Evolutionary conservation across 64 coral and sea anemone genomes (phyloP).

Genomic region (Hydrozoanthus tunicans): DNA sequence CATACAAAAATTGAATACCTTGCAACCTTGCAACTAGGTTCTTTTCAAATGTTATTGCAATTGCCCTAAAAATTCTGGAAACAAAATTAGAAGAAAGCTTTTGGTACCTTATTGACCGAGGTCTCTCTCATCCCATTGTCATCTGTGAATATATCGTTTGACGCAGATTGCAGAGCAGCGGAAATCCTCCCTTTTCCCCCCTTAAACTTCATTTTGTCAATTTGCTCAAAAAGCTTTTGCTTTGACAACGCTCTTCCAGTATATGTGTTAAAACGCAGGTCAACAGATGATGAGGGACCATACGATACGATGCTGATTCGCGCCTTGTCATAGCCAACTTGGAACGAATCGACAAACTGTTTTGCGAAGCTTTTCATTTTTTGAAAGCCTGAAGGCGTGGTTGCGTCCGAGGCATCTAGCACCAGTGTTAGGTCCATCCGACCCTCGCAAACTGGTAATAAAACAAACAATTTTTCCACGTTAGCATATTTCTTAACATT

Average conservation of each 20-base stretch:
- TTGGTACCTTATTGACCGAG: conserved; percentile 45
- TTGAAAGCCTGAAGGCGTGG: conserved; percentile 25
- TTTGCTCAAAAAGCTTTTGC: conserved; percentile 4
- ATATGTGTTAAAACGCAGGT: conserved; percentile 38
- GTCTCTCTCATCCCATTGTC: conserved; percentile 28
- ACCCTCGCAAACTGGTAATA: conserved; percentile 31
- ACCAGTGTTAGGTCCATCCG: conserved; percentile 16
- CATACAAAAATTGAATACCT: too few species aligned
- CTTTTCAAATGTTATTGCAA: background rate
- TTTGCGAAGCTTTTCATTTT: conserved; percentile 36
- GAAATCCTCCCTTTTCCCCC: background rate
- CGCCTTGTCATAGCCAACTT: conserved; percentile 6
- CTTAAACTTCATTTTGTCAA: conserved; percentile 34
- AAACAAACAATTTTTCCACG: background rate
- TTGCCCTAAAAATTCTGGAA: background rate
- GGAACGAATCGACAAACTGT: conserved; percentile 19
- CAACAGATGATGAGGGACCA: conserved; percentile 19
- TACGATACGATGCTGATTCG: conserved; percentile 4
- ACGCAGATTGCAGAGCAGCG: background rate
- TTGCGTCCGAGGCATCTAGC: conserved; percentile 29
- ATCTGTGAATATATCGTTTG: conserved; percentile 23
- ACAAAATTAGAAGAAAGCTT: too few species aligned
- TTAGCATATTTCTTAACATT: background rate
- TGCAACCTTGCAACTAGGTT: background rate
- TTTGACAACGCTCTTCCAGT: conserved; percentile 19